Evolutionary conservation across 2,888 invertebrate species (phyloP).

Genomic region (Trissonchulus latispiculum): DNA sequence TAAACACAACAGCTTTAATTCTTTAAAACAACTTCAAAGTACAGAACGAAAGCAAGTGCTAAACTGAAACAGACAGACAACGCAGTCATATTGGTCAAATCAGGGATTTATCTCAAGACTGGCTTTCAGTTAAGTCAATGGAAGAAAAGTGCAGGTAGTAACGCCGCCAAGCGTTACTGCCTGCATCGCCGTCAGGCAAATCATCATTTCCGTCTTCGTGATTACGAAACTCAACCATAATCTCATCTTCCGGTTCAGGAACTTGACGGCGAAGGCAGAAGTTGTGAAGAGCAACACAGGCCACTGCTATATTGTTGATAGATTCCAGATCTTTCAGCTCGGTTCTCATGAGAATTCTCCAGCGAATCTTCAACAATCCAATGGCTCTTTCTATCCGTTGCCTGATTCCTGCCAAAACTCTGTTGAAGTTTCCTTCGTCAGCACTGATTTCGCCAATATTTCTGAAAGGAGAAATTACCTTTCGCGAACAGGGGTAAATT

Average conservation of each 20-base stretch:
- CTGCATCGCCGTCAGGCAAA: not conserved
- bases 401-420: not conserved
- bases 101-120: too few species aligned
- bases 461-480: not conserved
- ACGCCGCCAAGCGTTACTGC: not conserved
- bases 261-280: not conserved
- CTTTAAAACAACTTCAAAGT: too few species aligned
- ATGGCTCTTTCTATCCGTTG: not conserved
- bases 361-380: not conserved
- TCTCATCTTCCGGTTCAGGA: not conserved
- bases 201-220: not conserved
- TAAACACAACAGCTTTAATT: too few species aligned
- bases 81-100: too few species aligned
- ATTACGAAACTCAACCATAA: not conserved
- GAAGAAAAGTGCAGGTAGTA: too few species aligned
- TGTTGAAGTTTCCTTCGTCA: not conserved
- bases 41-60: too few species aligned
- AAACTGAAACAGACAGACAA: too few species aligned
- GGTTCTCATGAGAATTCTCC: not conserved
- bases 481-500: not conserved
- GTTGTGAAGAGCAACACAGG: not conserved
- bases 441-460: not conserved
- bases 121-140: too few species aligned
- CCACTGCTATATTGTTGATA: not conserved
- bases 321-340: not conserved